These are phyloP conservation scores for Synanthedon formicaeformis DNA, from an alignment of 2,888 invertebrate species.

Conservation along the genomic window DNA sequence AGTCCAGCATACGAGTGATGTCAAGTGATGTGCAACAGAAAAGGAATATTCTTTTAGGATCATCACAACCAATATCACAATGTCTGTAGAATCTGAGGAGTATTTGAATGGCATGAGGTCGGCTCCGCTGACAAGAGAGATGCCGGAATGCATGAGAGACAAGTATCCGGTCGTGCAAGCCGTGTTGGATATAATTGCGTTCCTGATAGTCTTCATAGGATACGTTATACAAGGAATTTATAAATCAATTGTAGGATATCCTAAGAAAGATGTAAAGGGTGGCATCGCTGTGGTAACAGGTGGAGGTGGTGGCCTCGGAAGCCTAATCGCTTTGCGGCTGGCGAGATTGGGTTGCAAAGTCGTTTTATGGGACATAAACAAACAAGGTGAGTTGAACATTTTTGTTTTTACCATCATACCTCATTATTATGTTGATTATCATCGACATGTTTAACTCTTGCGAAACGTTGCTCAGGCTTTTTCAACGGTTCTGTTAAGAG, in stretches of 20 bases:
- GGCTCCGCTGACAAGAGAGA: constrained; percentile 57
- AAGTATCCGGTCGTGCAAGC: constrained; percentile 65
- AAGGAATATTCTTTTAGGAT: constrained; percentile 8
- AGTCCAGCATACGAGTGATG: constrained; percentile 21
- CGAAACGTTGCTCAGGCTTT: not conserved
- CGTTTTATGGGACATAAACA: constrained; percentile 91
- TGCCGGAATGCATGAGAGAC: constrained; percentile 60
- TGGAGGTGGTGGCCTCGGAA: constrained; percentile 87
- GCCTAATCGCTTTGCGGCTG: constrained; percentile 79
- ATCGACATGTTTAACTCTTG: not conserved
- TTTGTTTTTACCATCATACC: not conserved
- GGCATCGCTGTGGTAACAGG: constrained; percentile 90
- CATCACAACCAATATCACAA: constrained; percentile 12
- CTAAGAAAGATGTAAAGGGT: constrained; percentile 77
- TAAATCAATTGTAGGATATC: constrained; percentile 72
- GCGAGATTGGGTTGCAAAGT: constrained; percentile 83
- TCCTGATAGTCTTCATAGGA: constrained; percentile 58
- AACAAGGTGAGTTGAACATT: constrained; percentile 72
- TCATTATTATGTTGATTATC: not conserved
- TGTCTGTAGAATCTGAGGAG: constrained; percentile 46
- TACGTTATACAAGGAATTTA: constrained; percentile 69
- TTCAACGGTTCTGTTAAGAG: not conserved
- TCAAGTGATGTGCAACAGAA: constrained; percentile 29
- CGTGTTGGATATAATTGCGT: constrained; percentile 68
- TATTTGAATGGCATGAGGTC: constrained; percentile 53